A percentile compares a stretch with the other conserved stretches of the same genome.
Evolutionary conservation across 2,113 vertebrate genomes (phyloP).

Genomic region (Thinocorus orbignyianus): DNA sequence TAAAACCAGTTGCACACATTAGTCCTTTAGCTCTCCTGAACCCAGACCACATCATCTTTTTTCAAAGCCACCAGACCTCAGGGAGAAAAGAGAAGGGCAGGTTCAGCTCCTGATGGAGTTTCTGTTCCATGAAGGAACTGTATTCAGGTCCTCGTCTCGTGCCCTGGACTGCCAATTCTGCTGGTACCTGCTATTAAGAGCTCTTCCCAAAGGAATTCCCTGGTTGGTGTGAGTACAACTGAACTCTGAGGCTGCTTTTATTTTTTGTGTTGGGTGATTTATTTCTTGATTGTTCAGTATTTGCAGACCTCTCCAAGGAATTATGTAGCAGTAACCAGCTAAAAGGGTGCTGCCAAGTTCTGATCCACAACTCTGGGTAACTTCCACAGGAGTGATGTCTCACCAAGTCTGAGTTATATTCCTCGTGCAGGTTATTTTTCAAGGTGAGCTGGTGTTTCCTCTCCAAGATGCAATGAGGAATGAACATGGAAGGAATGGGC

Average conservation of each 20-base stretch:
- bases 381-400: background rate
- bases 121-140: background rate
- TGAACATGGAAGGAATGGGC: accelerated
- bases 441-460: background rate
- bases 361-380: background rate
- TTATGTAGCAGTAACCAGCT: background rate
- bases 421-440: background rate
- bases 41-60: background rate
- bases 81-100: background rate
- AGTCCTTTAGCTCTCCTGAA: background rate
- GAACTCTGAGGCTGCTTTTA: background rate
- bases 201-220: background rate
- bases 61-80: background rate
- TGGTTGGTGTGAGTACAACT: background rate
- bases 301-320: background rate
- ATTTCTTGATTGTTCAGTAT: background rate
- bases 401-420: background rate
- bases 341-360: background rate
- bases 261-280: background rate
- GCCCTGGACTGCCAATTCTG: background rate
- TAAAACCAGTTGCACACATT: background rate
- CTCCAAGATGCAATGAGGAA: background rate
- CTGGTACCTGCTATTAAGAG: background rate
- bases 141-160: background rate
- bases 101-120: background rate